phyloP scores from a whole-genome alignment of 2,797 vertebrate species.

The Scolopax bukidnonensis region DNA sequence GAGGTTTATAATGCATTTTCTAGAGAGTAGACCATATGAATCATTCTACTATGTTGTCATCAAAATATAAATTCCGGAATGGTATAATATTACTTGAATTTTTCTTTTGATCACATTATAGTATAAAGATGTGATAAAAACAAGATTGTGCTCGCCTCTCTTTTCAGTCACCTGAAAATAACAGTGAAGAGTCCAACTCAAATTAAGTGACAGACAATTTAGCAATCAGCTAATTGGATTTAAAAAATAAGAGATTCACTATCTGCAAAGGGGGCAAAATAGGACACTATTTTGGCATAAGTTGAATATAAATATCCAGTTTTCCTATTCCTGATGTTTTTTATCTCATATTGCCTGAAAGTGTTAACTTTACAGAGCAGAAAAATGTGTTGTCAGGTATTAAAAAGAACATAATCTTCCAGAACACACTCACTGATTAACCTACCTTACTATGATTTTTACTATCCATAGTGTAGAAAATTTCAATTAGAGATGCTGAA shows the following conservation, averaged over 20 bases:
- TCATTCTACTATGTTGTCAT: background rate
- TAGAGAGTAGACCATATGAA: background rate
- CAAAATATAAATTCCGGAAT: background rate
- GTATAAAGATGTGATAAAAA: background rate
- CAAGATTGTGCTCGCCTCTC: background rate
- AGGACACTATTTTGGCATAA: background rate
- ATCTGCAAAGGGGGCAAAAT: background rate
- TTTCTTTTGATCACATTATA: background rate
- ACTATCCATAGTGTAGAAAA: background rate
- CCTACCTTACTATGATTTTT: background rate
- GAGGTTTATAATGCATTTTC: background rate
- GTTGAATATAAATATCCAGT: background rate
- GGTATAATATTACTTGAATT: background rate
- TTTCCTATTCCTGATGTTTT: background rate
- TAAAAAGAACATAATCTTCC: background rate
- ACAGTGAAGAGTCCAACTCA: background rate
- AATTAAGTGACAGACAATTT: background rate
- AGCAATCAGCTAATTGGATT: background rate
- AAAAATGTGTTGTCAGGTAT: background rate
- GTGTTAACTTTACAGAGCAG: background rate
- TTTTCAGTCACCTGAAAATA: background rate
- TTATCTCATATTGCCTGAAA: background rate
- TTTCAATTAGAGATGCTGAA: background rate
- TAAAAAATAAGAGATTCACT: accelerated
- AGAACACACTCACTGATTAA: background rate